These are phyloP conservation scores for Lethrus apterus DNA, from an alignment of 1,140 invertebrate genomes.

Conservation along the genomic window DNA sequence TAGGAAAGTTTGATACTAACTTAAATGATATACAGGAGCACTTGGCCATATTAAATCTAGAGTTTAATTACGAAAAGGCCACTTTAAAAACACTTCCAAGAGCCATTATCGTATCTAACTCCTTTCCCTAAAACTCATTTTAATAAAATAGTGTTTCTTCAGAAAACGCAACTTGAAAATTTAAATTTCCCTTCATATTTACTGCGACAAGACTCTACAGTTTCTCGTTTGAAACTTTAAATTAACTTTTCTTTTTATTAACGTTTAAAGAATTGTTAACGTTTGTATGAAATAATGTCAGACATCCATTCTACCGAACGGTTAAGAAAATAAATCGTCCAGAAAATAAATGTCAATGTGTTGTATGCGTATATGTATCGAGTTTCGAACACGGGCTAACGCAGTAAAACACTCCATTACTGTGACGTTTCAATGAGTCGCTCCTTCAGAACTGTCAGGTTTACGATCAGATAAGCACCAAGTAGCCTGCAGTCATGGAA, in stretches of 20 bases:
- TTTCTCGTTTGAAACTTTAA: too few relatives aligned
- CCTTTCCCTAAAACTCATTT: slow-evolving; percentile 10
- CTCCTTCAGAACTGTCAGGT: slow-evolving; percentile 31
- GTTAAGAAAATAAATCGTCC: background rate
- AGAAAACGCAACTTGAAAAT: slow-evolving; percentile 7
- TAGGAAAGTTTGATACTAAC: too few relatives aligned
- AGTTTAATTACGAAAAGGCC: slow-evolving; percentile 26
- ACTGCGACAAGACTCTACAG: too few relatives aligned
- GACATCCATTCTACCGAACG: background rate
- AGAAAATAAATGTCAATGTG: background rate
- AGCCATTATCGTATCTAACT: slow-evolving; percentile 22
- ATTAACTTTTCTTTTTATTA: slow-evolving; percentile 8
- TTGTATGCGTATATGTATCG: slow-evolving; percentile 19
- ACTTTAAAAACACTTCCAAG: slow-evolving; percentile 27
- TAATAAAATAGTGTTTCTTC: slow-evolving; percentile 14
- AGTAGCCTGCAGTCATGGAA: slow-evolving; percentile 31
- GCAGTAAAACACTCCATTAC: slow-evolving; percentile 36
- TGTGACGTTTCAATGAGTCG: slow-evolving; percentile 35
- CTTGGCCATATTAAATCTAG: slow-evolving; percentile 20
- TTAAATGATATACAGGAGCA: slow-evolving; percentile 11
- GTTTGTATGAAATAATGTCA: background rate
- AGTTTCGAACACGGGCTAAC: slow-evolving; percentile 28
- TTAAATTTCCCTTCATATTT: slow-evolving; percentile 11
- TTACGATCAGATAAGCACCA: slow-evolving; percentile 31
- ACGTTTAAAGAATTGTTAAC: background rate